phyloP scores from a whole-genome alignment of 2,113 vertebrate species.

The Mormyrus iriodes region DNA sequence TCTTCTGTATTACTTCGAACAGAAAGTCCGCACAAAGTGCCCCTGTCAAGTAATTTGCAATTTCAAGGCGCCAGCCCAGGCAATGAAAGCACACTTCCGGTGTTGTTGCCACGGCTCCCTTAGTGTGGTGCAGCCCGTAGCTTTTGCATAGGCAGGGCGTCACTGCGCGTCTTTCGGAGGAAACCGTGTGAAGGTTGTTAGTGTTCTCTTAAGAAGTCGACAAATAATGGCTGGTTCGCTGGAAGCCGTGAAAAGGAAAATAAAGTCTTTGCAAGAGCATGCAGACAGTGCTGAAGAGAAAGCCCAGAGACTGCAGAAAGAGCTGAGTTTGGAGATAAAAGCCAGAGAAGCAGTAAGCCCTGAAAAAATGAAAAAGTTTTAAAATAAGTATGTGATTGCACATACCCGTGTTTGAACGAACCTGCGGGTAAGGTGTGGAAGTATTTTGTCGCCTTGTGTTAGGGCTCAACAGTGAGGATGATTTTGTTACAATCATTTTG shows the following conservation, averaged over 20 bases:
- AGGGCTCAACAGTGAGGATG: not conserved
- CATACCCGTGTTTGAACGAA: not conserved
- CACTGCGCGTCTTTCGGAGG: constrained; percentile 4
- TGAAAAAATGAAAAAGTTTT: constrained; percentile 31
- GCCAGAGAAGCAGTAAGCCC: constrained; percentile 75
- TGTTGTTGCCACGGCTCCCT: constrained; percentile 25
- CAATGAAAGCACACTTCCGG: constrained; percentile 53
- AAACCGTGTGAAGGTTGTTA: not conserved
- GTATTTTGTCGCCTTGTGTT: not conserved
- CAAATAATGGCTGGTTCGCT: constrained; percentile 75
- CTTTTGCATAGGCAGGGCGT: constrained; percentile 1
- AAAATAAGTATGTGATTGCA: not conserved
- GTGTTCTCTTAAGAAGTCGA: not conserved
- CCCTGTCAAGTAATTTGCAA: not conserved
- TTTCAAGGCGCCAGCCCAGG: not conserved
- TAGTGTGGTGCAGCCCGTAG: not conserved
- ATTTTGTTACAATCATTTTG: not conserved
- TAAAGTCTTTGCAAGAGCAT: constrained; percentile 82
- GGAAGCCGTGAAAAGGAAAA: constrained; percentile 87
- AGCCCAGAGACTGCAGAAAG: constrained; percentile 72
- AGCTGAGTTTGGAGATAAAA: constrained; percentile 75
- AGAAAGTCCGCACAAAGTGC: not conserved
- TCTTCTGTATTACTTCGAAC: not conserved
- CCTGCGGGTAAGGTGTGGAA: not conserved
- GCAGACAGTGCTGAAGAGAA: constrained; percentile 77